phyloP scores from a whole-genome alignment of 1,140 invertebrate genomes.

The Mactra quadrangularis region DNA sequence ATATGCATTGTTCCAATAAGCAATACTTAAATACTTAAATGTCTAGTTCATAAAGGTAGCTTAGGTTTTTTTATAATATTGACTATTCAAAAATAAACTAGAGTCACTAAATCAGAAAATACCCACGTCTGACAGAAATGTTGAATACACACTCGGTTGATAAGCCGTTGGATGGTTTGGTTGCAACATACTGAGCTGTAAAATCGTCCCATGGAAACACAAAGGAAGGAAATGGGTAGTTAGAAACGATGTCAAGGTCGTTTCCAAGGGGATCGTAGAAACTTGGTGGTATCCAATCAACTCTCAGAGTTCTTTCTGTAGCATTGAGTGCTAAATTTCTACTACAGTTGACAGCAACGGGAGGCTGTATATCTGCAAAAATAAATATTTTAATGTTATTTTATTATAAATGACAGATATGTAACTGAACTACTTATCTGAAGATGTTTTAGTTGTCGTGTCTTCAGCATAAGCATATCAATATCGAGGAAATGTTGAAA shows the following conservation, averaged over 20 bases:
- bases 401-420: neutral
- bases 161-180: constrained; percentile 53
- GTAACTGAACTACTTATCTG: neutral
- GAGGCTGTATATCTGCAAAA: constrained; percentile 41
- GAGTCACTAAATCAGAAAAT: no score
- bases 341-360: constrained; percentile 15
- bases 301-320: neutral
- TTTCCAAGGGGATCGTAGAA: constrained; percentile 57
- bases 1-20: no score
- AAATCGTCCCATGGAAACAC: constrained; percentile 61
- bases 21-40: no score
- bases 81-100: no score
- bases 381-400: neutral
- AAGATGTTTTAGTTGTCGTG: neutral
- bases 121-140: constrained; percentile 56
- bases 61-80: no score
- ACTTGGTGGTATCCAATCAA: constrained; percentile 46
- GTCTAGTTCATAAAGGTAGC: no score
- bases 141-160: constrained; percentile 56
- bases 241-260: constrained; percentile 27
- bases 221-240: constrained; percentile 37
- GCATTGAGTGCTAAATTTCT: constrained; percentile 17
- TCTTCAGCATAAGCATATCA: neutral
- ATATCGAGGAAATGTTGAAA: no score
- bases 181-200: constrained; percentile 47